Evolutionary conservation across 2,113 vertebrate genomes (phyloP), one percentile per base, ranked within the genome.

Genomic region (Paramormyrops kingsleyae): DNA sequence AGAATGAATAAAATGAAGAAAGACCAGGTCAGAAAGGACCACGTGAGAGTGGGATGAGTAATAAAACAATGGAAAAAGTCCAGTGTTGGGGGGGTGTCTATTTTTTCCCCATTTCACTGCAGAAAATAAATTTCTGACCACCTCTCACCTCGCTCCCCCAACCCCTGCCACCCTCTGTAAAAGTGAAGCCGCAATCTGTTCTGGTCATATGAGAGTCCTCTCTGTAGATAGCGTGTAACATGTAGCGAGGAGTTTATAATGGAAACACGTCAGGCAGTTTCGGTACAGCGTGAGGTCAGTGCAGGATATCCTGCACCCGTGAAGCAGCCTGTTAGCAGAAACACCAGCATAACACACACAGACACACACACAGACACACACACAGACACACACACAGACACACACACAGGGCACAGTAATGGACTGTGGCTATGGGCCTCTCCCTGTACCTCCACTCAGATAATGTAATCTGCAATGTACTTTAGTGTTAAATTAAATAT

Each of bases 361-460:
- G 5, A 56, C 53, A 53, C 24, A 88, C 46, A 46, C 49, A 53
- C 56, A 66, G 35, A 87, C 56, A 66, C 53, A 87, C 39, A 90
- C 62, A 90, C 87, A 83, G 89, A 87, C 24, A 53, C 84, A 90
- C n/a, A 87, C 56, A 66, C 53, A 87, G 27, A 90, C 62, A 90
- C 87, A 83, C 90, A 87, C 24, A 53, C 84, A 90, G 44, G 89
- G 47, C n/a, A 7, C 84, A 50, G 85, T 87, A 56, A 87, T 87
- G 85, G 85, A 53, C 50, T 87, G 50, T 39, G 46, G 46, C 83
- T 15, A 31, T 50, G 47, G 31, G 12, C 5, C 17, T 87, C 85
- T 39, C 50, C 31, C 47, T 39, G 15, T 87, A 87, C 50, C 50
- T 35, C 50, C 50, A 56, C 85, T 87, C 17, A 56, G 13, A 87